These are phyloP conservation scores for Trypoxylus dichotomus DNA, from an alignment of 1,140 invertebrate genomes.

Conservation along the genomic window DNA sequence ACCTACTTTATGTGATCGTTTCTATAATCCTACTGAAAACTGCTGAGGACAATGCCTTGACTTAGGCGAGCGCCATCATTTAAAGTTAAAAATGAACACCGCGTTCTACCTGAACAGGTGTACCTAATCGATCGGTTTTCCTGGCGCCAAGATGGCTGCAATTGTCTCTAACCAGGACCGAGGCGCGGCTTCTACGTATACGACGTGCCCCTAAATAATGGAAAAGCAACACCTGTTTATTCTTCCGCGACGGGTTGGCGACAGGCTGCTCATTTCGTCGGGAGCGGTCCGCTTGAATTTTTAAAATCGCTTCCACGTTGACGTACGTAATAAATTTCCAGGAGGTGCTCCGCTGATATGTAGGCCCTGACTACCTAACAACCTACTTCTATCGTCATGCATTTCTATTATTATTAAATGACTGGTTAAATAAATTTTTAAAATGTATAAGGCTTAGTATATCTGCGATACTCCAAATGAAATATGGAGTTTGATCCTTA, in stretches of 20 bases:
- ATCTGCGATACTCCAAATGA: no score
- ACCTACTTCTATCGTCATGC: no score
- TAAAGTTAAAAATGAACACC: neutral
- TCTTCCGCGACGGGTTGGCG: neutral
- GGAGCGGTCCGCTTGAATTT: neutral
- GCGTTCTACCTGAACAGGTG: conserved; percentile 16
- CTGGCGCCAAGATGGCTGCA: conserved; percentile 22
- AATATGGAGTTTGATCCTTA: no score
- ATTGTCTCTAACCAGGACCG: conserved; percentile 13
- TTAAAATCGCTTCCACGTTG: neutral
- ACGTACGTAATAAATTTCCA: neutral
- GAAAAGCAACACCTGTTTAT: conserved; percentile 21
- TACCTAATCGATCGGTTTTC: conserved; percentile 21
- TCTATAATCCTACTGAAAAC: neutral
- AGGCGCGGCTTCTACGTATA: neutral
- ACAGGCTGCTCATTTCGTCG: neutral
- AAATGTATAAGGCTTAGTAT: no score
- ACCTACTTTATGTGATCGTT: neutral
- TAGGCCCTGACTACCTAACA: no score
- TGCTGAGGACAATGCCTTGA: neutral
- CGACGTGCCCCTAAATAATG: conserved; percentile 8
- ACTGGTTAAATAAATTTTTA: no score
- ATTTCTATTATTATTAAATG: no score
- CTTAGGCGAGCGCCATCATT: neutral
- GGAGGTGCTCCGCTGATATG: neutral